Evolutionary conservation across 2,113 vertebrate genomes (phyloP).

Genomic region (Trogon melanurus): DNA sequence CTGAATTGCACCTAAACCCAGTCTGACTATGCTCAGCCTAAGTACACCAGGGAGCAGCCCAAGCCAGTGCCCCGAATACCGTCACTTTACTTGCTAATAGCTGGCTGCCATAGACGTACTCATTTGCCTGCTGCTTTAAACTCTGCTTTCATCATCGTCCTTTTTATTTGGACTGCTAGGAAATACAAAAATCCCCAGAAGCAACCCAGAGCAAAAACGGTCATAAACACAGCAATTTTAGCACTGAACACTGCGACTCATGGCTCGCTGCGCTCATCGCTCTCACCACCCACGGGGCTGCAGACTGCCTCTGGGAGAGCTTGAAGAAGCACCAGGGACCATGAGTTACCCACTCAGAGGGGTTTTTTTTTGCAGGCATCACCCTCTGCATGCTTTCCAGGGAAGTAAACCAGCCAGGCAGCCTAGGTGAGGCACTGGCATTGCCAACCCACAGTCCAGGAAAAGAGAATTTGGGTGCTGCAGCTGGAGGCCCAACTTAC

Average conservation of each 20-base stretch:
- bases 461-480: neutral
- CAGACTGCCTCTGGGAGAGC: neutral
- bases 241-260: neutral
- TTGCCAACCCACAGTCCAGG: fast-evolving
- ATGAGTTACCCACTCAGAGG: neutral
- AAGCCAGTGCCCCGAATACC: neutral
- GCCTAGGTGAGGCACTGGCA: neutral
- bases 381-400: neutral
- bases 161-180: neutral
- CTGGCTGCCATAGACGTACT: neutral
- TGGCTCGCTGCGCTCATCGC: fast-evolving
- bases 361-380: neutral
- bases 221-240: neutral
- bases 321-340: neutral
- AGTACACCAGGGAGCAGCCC: neutral
- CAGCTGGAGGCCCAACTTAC: neutral
- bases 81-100: neutral
- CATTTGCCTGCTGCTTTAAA: constrained; percentile 11
- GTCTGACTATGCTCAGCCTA: neutral
- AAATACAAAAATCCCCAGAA: neutral
- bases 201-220: neutral
- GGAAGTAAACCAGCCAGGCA: neutral
- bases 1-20: neutral
- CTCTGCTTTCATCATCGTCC: neutral
- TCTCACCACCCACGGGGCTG: neutral